A percentile compares a stretch with the other conserved stretches of the same genome.
These are phyloP conservation scores for Mionectes olivaceus DNA, from an alignment of 2,797 vertebrate genomes.

Conservation along the genomic window DNA sequence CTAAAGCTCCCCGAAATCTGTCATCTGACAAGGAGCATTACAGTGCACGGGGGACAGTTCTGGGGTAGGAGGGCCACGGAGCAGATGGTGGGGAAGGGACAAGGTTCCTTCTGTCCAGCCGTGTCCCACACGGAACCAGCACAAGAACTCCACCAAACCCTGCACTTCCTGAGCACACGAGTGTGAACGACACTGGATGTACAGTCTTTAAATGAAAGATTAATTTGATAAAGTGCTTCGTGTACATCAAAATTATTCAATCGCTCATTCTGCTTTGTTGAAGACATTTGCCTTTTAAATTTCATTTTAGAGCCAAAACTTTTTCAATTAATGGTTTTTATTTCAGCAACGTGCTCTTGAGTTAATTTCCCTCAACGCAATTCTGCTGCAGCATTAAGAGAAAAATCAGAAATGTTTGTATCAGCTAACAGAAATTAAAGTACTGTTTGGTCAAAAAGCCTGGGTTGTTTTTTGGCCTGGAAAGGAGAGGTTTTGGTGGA, in stretches of 20 bases:
- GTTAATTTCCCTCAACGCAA: not conserved
- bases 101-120: not conserved
- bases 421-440: not conserved
- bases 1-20: conserved; percentile 71
- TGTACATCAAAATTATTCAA: not conserved
- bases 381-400: not conserved
- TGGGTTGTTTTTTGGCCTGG: not conserved
- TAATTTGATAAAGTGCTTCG: not conserved
- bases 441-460: not conserved
- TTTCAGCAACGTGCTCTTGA: not conserved
- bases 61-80: not conserved
- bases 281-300: not conserved
- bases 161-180: fast-evolving
- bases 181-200: fast-evolving
- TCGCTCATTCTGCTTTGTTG: not conserved
- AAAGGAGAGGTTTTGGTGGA: not conserved
- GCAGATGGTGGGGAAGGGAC: not conserved
- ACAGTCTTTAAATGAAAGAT: not conserved
- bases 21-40: conserved; percentile 1
- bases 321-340: conserved; percentile 14
- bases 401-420: not conserved
- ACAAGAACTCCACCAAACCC: not conserved
- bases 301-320: not conserved
- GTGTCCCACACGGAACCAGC: not conserved
- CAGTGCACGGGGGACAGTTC: not conserved